These are phyloP conservation scores for Rhingia rostrata DNA, from an alignment of 2,888 invertebrate genomes.

Conservation along the genomic window DNA sequence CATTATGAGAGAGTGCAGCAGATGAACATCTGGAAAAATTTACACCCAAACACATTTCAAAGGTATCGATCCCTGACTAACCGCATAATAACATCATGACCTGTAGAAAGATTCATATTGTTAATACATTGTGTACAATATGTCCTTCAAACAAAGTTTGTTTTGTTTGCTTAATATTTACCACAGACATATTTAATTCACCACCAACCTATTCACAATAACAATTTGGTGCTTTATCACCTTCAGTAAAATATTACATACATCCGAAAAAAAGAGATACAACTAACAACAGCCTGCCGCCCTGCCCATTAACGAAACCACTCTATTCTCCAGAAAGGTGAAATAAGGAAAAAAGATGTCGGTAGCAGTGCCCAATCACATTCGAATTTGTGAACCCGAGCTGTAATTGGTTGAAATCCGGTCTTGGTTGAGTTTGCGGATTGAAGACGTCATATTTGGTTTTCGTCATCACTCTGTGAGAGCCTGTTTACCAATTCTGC, in stretches of 20 bases:
- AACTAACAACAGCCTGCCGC: not conserved
- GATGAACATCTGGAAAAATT: no score
- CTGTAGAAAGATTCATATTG: no score
- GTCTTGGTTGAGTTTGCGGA: constrained; percentile 58
- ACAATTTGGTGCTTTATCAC: not conserved
- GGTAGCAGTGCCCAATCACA: constrained; percentile 21
- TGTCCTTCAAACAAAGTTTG: not conserved
- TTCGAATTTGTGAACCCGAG: not conserved
- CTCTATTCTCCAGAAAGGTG: not conserved
- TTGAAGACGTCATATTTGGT: constrained; percentile 57
- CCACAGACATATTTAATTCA: constrained; percentile 1
- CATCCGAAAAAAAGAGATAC: constrained; percentile 10
- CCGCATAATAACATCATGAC: no score
- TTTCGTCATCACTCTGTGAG: constrained; percentile 47
- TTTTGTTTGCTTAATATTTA: constrained; percentile 8
- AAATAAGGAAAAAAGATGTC: constrained; percentile 1
- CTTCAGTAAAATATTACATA: not conserved
- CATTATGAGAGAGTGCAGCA: no score
- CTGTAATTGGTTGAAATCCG: constrained; percentile 47
- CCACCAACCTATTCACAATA: constrained; percentile 45
- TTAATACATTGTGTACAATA: no score
- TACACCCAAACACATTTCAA: no score
- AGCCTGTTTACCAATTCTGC: constrained; percentile 45
- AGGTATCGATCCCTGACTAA: no score
- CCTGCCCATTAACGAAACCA: constrained; percentile 29